These are phyloP conservation scores for Chauna torquata DNA, from an alignment of 2,113 vertebrate species.

Conservation along the genomic window DNA sequence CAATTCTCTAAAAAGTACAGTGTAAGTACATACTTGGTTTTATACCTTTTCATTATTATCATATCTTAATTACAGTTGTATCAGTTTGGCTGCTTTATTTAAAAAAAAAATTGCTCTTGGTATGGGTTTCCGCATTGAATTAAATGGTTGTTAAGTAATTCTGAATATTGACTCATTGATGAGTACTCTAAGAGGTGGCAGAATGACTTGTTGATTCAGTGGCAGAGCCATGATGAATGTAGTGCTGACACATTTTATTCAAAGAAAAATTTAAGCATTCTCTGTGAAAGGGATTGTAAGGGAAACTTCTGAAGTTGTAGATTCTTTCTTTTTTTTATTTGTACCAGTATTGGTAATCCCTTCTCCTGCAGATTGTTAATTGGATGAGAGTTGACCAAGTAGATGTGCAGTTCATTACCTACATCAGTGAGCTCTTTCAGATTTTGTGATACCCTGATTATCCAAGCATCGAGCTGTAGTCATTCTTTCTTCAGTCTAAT, in stretches of 20 bases:
- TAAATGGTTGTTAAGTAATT: background rate
- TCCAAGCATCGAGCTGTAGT: background rate
- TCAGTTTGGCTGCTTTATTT: background rate
- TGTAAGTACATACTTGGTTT: background rate
- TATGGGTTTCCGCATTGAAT: background rate
- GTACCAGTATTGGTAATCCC: background rate
- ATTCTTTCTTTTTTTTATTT: background rate
- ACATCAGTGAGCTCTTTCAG: background rate
- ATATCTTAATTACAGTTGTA: background rate
- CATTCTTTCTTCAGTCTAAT: background rate
- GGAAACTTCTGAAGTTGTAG: background rate
- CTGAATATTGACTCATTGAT: background rate
- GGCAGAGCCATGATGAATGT: background rate
- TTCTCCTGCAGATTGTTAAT: background rate
- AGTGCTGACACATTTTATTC: background rate
- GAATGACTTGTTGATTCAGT: background rate
- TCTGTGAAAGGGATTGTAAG: background rate
- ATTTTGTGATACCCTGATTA: background rate
- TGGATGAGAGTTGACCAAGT: background rate
- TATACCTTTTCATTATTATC: background rate
- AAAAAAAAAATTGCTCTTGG: background rate
- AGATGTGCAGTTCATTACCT: background rate
- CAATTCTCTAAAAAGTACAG: background rate
- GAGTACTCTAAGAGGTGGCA: background rate
- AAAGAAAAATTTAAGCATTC: background rate